Percentiles rank a stretch among this genome's conserved stretches.
phyloP scores from a whole-genome alignment of 2,888 invertebrate species.

The Drosophila flavopinicola region DNA sequence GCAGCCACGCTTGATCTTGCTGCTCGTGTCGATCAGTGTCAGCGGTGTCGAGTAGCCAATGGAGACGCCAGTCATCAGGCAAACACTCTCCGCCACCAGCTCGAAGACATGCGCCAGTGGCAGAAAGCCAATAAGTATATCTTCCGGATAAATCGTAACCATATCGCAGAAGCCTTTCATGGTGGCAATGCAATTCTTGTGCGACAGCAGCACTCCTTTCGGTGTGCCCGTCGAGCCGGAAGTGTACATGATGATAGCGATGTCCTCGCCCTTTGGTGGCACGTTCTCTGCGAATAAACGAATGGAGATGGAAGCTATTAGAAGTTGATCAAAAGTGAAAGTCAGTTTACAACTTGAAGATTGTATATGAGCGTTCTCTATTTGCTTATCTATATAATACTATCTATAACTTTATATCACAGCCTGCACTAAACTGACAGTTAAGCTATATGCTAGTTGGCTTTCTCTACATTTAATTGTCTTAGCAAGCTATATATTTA shows the following conservation, averaged over 20 bases:
- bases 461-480: too few relatives aligned
- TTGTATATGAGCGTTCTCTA: too few relatives aligned
- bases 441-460: too few relatives aligned
- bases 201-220: conserved; percentile 94
- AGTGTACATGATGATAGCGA: conserved; percentile 99
- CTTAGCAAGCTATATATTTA: too few relatives aligned
- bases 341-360: neutral
- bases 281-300: conserved; percentile 84
- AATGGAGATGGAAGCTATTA: neutral
- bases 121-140: conserved; percentile 95
- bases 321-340: too few relatives aligned
- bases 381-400: too few relatives aligned
- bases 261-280: conserved; percentile 90
- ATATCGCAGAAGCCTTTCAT: conserved; percentile 92
- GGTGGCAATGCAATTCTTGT: conserved; percentile 92
- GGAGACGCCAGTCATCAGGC: conserved; percentile 93
- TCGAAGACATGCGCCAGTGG: conserved; percentile 99
- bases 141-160: conserved; percentile 89
- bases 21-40: conserved; percentile 96
- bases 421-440: too few relatives aligned
- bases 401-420: too few relatives aligned
- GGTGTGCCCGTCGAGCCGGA: conserved; percentile 98
- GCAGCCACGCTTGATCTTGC: conserved; percentile 97
- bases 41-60: conserved; percentile 98
- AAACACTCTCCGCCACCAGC: conserved; percentile 94